Percentiles rank a stretch among this genome's conserved stretches.
These are phyloP conservation scores for Phania funesta DNA, from an alignment of 2,888 invertebrate species.

Conservation along the genomic window DNA sequence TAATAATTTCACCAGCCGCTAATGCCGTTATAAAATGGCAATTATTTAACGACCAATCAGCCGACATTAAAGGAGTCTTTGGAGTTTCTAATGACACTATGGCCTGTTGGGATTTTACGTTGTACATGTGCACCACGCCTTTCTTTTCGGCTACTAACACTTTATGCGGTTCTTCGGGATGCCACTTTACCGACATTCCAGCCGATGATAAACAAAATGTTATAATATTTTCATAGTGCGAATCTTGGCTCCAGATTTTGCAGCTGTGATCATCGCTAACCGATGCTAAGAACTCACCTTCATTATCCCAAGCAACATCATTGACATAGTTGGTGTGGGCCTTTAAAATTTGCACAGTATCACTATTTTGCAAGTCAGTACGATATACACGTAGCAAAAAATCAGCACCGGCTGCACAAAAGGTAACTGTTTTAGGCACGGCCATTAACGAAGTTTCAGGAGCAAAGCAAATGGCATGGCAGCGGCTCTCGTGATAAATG, in stretches of 20 bases:
- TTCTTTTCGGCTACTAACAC: slow-evolving; percentile 88
- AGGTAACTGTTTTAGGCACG: slow-evolving; percentile 81
- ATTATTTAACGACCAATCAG: slow-evolving; percentile 87
- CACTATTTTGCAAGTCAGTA: slow-evolving; percentile 82
- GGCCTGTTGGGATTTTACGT: slow-evolving; percentile 84
- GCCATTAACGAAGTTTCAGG: slow-evolving; percentile 84
- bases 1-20: slow-evolving; percentile 84
- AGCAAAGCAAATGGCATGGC: slow-evolving; percentile 83
- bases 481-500: slow-evolving; percentile 82
- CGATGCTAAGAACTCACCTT: slow-evolving; percentile 86
- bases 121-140: slow-evolving; percentile 88
- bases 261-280: slow-evolving; percentile 89
- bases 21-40: slow-evolving; percentile 83
- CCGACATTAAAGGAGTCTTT: slow-evolving; percentile 83
- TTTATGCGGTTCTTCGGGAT: slow-evolving; percentile 85
- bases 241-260: slow-evolving; percentile 84
- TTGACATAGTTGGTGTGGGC: slow-evolving; percentile 87
- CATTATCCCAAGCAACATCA: slow-evolving; percentile 85
- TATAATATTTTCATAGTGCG: slow-evolving; percentile 81
- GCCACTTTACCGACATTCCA: slow-evolving; percentile 86
- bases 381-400: slow-evolving; percentile 82
- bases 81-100: slow-evolving; percentile 85
- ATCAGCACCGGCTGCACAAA: slow-evolving; percentile 82
- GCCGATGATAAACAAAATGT: slow-evolving; percentile 85
- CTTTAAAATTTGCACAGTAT: slow-evolving; percentile 79